Evolutionary conservation across 2,113 vertebrate species (phyloP).

Genomic region (Saguinus imperator): DNA sequence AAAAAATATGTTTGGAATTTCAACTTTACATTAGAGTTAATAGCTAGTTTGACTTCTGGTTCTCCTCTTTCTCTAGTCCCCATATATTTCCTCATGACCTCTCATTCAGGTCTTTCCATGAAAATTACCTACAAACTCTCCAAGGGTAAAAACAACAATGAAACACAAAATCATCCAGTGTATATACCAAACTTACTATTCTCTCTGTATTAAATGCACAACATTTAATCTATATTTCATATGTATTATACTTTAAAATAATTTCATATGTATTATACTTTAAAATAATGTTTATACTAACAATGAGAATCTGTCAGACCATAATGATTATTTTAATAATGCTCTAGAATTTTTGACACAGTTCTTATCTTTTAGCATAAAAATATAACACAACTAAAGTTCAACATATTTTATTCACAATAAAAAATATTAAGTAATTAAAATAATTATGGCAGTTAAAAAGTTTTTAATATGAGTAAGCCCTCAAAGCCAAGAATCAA

Average conservation of each 20-base stretch:
- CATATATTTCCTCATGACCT: neutral
- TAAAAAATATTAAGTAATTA: conserved; percentile 16
- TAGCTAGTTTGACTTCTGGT: neutral
- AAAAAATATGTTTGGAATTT: conserved; percentile 36
- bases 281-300: conserved; percentile 44
- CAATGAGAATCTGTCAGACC: neutral
- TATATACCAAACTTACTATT: neutral
- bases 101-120: neutral
- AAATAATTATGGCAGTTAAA: conserved; percentile 22
- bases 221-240: neutral
- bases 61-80: conserved; percentile 20
- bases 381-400: neutral
- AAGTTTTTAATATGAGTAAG: conserved; percentile 33
- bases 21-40: neutral
- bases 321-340: conserved; percentile 43
- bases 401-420: conserved; percentile 48
- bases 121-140: conserved; percentile 20
- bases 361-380: conserved; percentile 31
- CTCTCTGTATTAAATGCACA: neutral
- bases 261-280: conserved; percentile 8
- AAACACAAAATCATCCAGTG: neutral
- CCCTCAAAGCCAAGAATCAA: conserved; percentile 1
- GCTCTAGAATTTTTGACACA: neutral
- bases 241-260: conserved; percentile 32
- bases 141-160: neutral